phyloP scores from a whole-genome alignment of 2,113 vertebrate species.

The Ranitomeya variabilis region DNA sequence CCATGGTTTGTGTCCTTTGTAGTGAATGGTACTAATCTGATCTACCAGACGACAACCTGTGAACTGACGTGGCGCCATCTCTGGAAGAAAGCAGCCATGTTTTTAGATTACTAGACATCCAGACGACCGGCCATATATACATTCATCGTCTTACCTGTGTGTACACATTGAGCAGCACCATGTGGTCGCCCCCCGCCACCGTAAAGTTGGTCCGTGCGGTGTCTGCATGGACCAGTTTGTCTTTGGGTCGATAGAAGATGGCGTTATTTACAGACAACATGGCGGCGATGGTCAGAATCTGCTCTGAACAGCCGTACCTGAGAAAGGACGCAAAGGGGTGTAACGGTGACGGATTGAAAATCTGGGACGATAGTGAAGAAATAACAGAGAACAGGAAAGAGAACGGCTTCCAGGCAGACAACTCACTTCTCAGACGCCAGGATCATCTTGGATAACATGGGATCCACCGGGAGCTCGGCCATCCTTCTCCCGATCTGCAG shows the following conservation, averaged over 20 bases:
- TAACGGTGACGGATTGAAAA: neutral
- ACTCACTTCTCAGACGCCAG: slow-evolving; percentile 92
- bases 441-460: slow-evolving; percentile 95
- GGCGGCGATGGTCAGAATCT: slow-evolving; percentile 88
- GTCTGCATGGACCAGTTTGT: slow-evolving; percentile 92
- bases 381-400: neutral
- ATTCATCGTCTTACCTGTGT: slow-evolving; percentile 74
- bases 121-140: too few relatives aligned
- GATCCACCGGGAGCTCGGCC: slow-evolving; percentile 93
- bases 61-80: too few relatives aligned
- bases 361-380: neutral
- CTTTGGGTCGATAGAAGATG: slow-evolving; percentile 94
- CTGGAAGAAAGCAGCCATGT: neutral
- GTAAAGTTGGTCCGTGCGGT: slow-evolving; percentile 89
- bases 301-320: slow-evolving; percentile 89
- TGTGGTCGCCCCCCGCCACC: slow-evolving; percentile 88
- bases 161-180: slow-evolving; percentile 90
- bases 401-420: neutral
- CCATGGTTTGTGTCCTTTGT: too few relatives aligned
- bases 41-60: too few relatives aligned
- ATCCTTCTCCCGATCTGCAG: slow-evolving; percentile 85
- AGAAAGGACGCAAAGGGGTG: neutral
- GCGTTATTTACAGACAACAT: slow-evolving; percentile 96
- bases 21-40: too few relatives aligned
- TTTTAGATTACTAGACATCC: neutral